Evolutionary conservation across 2,113 vertebrate genomes (phyloP), one percentile per base, ranked within the genome.

Genomic region (Reinhardtius hippoglossoides): DNA sequence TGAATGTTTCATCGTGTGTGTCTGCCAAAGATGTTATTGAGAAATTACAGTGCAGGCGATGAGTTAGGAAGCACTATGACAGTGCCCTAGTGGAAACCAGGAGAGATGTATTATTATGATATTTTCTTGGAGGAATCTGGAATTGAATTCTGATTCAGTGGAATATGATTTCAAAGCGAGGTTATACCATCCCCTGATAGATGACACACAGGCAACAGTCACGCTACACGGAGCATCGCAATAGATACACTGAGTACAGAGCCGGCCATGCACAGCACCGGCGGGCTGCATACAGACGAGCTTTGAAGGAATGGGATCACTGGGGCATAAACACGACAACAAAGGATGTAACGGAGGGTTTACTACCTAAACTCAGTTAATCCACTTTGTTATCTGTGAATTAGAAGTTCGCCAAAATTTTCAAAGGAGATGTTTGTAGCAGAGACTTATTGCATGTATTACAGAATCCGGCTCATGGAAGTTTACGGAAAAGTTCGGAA

Each of bases 71-170:
- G 78, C 66, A 37, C 75, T 44, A 35, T 84, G 89, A 91, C 87
- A 85, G 84, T 80, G 73, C 85, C 87, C 79, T 37, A 89, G 89
- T 87, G 72, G 79, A 90, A 90, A 77, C 89, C 81, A 71, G 82
- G 80, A 50, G 82, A 89, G 88, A 90, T 88, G 83, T 86, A 84
- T 92, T 91, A 89, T 91, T 87, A 81, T 80, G 86, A 91, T 91
- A 90, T 88, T 91, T 92, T 91, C 87, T 76, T 83, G 80, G 79
- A 75, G 76, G 90, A 90, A 89, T 92, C 87, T 80, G 68, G 85
- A 92, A 92, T 92, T 91, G 82, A 92, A 92, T 92, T 90, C 89
- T 83, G 89, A 92, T 90, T 92, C 86, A 91, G 85, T 80, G 72
- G 87, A 91, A 91, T 91, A 80, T 88, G 84, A 88, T 90, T 92